These are phyloP conservation scores for Meloidogyne exigua DNA, from an alignment of 1,140 invertebrate species.

Conservation along the genomic window DNA sequence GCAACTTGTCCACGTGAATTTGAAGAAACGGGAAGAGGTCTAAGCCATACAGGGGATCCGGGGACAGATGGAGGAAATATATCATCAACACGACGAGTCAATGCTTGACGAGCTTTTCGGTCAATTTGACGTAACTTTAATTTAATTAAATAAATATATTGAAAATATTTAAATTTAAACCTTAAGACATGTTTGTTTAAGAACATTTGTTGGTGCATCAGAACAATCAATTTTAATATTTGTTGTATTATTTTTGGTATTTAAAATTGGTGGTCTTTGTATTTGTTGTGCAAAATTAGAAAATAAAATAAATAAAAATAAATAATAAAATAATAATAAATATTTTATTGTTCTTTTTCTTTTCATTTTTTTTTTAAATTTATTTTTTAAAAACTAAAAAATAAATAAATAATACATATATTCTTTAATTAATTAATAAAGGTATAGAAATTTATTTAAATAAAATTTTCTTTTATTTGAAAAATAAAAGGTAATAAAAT, in stretches of 20 bases:
- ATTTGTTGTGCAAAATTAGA: not conserved
- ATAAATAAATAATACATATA: no score
- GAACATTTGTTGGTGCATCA: slow-evolving; percentile 50
- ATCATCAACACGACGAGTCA: slow-evolving; percentile 24
- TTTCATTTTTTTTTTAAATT: no score
- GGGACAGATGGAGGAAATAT: slow-evolving; percentile 47
- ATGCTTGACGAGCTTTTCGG: slow-evolving; percentile 36
- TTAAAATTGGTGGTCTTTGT: not conserved
- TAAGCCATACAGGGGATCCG: slow-evolving; percentile 56
- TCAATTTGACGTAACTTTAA: slow-evolving; percentile 48
- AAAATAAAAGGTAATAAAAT: no score
- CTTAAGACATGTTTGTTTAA: slow-evolving; percentile 42
- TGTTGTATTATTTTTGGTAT: not conserved
- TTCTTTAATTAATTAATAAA: no score
- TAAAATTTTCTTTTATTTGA: no score
- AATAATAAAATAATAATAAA: not conserved
- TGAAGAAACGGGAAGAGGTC: slow-evolving; percentile 52
- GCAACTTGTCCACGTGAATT: slow-evolving; percentile 56
- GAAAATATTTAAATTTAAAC: slow-evolving; percentile 22
- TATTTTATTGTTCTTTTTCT: not conserved
- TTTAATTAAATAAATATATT: slow-evolving; percentile 24
- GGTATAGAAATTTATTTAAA: no score
- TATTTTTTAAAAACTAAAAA: not conserved
- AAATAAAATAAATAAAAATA: not conserved
- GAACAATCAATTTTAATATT: slow-evolving; percentile 43